Percentiles rank a stretch among this genome's conserved stretches.
Evolutionary conservation across 2,888 invertebrate genomes (phyloP).

Genomic region (Acanthoscelides obtectus): DNA sequence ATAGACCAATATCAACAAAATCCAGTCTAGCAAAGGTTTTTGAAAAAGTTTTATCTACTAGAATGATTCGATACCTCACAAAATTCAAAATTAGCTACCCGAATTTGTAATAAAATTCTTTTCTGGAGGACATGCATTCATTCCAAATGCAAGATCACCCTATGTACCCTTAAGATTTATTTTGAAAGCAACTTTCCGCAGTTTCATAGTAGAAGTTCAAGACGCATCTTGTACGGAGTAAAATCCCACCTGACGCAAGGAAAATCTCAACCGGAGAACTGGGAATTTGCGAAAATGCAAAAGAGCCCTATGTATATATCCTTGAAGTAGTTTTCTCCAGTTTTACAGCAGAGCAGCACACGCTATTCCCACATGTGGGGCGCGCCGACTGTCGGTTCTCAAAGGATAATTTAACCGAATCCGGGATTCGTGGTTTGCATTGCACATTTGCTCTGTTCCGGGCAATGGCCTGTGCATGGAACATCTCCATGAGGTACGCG

Average conservation of each 20-base stretch:
- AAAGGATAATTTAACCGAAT: conserved; percentile 11
- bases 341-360: background rate
- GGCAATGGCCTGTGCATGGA: background rate
- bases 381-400: background rate
- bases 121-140: no score
- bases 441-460: background rate
- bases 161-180: no score
- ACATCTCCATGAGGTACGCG: background rate
- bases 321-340: background rate
- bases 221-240: background rate
- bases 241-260: background rate
- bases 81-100: no score
- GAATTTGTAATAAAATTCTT: no score
- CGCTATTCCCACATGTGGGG: background rate
- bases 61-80: no score
- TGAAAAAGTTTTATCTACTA: no score
- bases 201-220: no score
- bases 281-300: background rate
- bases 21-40: no score
- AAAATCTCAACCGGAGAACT: background rate
- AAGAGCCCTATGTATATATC: background rate
- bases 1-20: no score
- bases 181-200: no score
- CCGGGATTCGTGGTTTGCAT: conserved; percentile 9
- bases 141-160: no score